These are phyloP conservation scores for Stictonetta naevosa DNA, from an alignment of 2,113 vertebrate genomes.

Conservation along the genomic window DNA sequence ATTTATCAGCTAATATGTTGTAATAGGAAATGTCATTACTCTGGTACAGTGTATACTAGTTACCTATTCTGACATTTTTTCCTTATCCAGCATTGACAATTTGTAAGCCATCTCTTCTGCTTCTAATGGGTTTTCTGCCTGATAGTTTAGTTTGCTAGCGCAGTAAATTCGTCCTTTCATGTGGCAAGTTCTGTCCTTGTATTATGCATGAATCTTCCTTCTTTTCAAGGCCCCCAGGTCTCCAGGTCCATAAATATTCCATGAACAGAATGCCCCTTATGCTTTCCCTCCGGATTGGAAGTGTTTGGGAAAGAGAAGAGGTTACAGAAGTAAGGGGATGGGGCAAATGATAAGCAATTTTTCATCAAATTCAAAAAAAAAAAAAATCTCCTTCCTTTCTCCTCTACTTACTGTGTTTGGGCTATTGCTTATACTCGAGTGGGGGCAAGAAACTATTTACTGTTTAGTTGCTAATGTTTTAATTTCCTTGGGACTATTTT, in stretches of 20 bases:
- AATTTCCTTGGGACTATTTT: not conserved
- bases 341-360: not conserved
- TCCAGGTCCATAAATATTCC: slow-evolving; percentile 62
- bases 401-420: not conserved
- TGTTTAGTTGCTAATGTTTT: not conserved
- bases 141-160: not conserved
- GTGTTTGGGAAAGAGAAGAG: not conserved
- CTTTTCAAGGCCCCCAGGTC: slow-evolving; percentile 25
- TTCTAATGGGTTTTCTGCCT: not conserved
- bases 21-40: not conserved
- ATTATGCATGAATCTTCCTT: slow-evolving; percentile 59
- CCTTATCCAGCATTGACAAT: not conserved
- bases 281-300: slow-evolving; percentile 4
- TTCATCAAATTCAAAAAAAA: not conserved
- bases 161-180: not conserved
- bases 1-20: not conserved
- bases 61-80: not conserved
- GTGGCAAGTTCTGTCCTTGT: not conserved
- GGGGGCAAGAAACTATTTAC: not conserved
- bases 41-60: not conserved
- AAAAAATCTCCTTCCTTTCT: not conserved
- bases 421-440: not conserved
- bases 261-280: slow-evolving; percentile 45
- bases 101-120: not conserved
- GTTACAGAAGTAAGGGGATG: not conserved